Conservation (phyloP, 2,797 vertebrate genomes). For the Rhincodon typus region DNA sequence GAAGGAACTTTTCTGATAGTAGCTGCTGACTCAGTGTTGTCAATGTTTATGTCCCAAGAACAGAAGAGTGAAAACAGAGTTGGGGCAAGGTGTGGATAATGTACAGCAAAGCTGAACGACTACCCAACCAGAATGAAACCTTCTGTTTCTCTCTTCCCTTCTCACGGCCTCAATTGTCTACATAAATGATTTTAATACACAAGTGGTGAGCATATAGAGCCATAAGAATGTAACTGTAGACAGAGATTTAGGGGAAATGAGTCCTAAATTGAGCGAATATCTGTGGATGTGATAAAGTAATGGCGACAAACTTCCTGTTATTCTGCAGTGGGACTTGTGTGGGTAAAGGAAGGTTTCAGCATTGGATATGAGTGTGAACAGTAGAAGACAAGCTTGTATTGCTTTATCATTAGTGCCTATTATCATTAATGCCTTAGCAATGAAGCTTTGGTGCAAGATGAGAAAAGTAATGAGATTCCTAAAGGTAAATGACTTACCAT, state of each 20-base stretch:
- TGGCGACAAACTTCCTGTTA: neutral
- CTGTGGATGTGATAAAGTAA: neutral
- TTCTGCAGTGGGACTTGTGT: neutral
- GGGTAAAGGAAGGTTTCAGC: neutral
- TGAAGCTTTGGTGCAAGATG: neutral
- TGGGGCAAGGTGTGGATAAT: neutral
- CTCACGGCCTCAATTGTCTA: neutral
- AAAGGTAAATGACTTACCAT: no score
- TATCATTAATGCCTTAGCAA: neutral
- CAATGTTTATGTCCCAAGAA: neutral
- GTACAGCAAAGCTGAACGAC: neutral
- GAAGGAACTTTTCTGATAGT: neutral
- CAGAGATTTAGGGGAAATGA: no score
- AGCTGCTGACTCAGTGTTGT: neutral
- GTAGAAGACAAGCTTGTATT: neutral
- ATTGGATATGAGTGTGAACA: neutral
- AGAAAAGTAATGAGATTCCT: neutral
- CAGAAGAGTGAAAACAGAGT: neutral
- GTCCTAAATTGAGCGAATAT: neutral
- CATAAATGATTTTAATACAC: neutral
- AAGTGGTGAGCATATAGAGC: neutral
- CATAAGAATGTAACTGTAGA: neutral
- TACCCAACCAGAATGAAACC: no score
- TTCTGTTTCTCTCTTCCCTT: neutral
- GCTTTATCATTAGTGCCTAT: no score